These are phyloP conservation scores for Barypeithes pellucidus DNA, from an alignment of 2,888 invertebrate genomes.

Conservation along the genomic window DNA sequence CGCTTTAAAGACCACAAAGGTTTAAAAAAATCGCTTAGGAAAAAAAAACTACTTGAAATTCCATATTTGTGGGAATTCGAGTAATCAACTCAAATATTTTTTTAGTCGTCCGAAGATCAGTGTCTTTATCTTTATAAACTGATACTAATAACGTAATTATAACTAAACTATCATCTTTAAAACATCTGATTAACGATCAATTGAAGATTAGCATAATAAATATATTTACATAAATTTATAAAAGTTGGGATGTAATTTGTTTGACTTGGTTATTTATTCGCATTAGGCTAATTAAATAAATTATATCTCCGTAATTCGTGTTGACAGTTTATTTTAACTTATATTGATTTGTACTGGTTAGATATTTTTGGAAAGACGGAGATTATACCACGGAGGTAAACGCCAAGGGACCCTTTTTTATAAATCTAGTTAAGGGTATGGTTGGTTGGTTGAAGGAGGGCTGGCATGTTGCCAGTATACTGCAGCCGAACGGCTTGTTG, in stretches of 20 bases:
- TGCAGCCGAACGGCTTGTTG: no score
- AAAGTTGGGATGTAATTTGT: conserved; percentile 28
- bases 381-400: no score
- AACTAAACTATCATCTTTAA: conserved; percentile 12
- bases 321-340: not conserved
- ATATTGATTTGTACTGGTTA: not conserved
- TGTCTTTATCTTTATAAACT: conserved; percentile 9
- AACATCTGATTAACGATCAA: conserved; percentile 22
- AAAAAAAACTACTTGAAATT: conserved; percentile 12
- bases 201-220: conserved; percentile 22
- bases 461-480: no score
- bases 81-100: conserved; percentile 22
- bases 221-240: conserved; percentile 24
- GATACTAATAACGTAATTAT: conserved; percentile 26
- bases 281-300: conserved; percentile 21
- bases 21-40: not conserved
- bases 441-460: no score
- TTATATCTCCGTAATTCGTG: conserved; percentile 1
- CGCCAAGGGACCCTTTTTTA: no score
- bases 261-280: conserved; percentile 22
- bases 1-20: not conserved
- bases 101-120: not conserved
- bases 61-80: conserved; percentile 6
- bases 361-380: no score
- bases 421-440: no score